These are phyloP conservation scores for Hozukius guyotensis DNA, from an alignment of 2,797 vertebrate species.

Conservation along the genomic window DNA sequence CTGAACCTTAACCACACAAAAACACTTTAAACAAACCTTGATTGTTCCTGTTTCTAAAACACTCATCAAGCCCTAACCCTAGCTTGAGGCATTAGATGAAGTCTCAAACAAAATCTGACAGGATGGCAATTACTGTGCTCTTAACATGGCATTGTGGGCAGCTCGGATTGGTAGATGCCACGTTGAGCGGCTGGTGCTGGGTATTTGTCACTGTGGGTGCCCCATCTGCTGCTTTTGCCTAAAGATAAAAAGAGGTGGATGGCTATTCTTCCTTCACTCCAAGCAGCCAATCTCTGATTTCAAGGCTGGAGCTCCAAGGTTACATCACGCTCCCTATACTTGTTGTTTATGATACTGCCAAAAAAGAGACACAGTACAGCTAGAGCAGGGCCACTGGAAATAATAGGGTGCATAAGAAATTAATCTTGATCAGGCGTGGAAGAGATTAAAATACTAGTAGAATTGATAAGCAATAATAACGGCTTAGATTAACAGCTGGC, in stretches of 20 bases:
- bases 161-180: conserved; percentile 68
- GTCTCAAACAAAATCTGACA: conserved; percentile 73
- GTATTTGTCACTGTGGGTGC: conserved; percentile 62
- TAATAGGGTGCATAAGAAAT: neutral
- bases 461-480: conserved; percentile 4
- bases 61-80: conserved; percentile 55
- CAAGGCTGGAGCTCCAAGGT: conserved; percentile 15
- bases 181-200: conserved; percentile 43
- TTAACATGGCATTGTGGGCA: conserved; percentile 70
- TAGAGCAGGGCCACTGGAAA: neutral
- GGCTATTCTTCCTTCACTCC: conserved; percentile 21
- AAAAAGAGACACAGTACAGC: neutral
- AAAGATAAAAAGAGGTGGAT: conserved; percentile 58
- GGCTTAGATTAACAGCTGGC: conserved; percentile 11
- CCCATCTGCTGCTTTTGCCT: conserved; percentile 52
- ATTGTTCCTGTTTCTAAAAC: conserved; percentile 67
- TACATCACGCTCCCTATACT: neutral
- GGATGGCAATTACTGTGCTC: conserved; percentile 74
- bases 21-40: conserved; percentile 69
- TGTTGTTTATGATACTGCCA: neutral
- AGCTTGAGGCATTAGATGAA: conserved; percentile 58
- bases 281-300: conserved; percentile 9
- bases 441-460: neutral
- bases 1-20: conserved; percentile 50
- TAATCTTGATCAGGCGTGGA: neutral